phyloP scores from a whole-genome alignment of 2,113 vertebrate genomes.

The Danionella cerebrum region DNA sequence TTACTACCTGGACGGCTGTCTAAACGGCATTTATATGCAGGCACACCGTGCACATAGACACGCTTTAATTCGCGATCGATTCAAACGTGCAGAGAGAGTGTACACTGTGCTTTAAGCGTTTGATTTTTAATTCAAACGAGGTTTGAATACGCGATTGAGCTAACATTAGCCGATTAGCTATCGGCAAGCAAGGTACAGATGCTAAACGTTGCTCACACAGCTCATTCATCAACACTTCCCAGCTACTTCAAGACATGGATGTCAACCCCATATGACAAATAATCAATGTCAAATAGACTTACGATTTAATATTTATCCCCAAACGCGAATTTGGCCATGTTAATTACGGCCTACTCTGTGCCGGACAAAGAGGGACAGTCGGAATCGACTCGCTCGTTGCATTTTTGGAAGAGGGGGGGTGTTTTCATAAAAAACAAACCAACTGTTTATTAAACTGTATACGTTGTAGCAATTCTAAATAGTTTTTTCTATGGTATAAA shows the following conservation, averaged over 20 bases:
- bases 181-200: slow-evolving; percentile 48
- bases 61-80: not conserved
- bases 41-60: not conserved
- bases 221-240: slow-evolving; percentile 56
- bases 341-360: slow-evolving; percentile 67
- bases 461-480: not conserved
- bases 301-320: slow-evolving; percentile 65
- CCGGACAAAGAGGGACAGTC: slow-evolving; percentile 73
- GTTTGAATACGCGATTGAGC: slow-evolving; percentile 48
- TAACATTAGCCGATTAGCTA: slow-evolving; percentile 54
- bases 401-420: slow-evolving; percentile 50
- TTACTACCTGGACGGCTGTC: slow-evolving; percentile 3
- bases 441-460: not conserved
- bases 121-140: slow-evolving; percentile 24
- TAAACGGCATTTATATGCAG: not conserved
- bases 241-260: slow-evolving; percentile 61
- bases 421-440: not conserved
- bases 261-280: slow-evolving; percentile 56
- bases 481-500: no score
- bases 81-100: not conserved
- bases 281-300: slow-evolving; percentile 57
- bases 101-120: not conserved
- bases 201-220: slow-evolving; percentile 62
- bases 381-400: slow-evolving; percentile 49
- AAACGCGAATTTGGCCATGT: slow-evolving; percentile 67